These are phyloP conservation scores for Cervus canadensis DNA, from an alignment of 2,113 vertebrate species.

Conservation along the genomic window DNA sequence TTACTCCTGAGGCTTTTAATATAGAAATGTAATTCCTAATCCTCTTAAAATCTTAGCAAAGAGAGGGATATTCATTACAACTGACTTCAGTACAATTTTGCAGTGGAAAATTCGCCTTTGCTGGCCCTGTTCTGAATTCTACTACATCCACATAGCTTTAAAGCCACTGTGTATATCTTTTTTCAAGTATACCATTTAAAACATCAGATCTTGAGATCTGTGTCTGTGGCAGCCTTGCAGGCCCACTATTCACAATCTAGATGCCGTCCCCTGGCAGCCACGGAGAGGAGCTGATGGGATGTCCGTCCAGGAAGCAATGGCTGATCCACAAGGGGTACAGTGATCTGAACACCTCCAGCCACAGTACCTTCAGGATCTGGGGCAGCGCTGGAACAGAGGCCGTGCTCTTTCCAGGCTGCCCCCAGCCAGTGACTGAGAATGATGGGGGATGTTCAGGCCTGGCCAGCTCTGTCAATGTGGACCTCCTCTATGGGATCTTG, in stretches of 20 bases:
- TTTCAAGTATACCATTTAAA: not conserved
- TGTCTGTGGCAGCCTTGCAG: not conserved
- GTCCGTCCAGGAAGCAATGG: not conserved
- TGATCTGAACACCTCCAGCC: not conserved
- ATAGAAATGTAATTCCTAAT: slow-evolving; percentile 8
- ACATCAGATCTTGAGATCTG: not conserved
- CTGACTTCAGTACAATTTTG: not conserved
- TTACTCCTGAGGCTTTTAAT: slow-evolving; percentile 26
- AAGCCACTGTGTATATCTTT: not conserved
- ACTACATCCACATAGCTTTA: not conserved
- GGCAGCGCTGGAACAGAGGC: not conserved
- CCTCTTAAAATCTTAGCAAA: slow-evolving; percentile 9
- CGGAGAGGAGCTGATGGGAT: not conserved
- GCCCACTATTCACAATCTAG: not conserved
- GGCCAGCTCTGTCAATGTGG: not conserved
- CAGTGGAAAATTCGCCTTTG: not conserved
- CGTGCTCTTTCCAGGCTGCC: not conserved
- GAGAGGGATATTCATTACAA: not conserved
- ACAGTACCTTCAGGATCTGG: not conserved
- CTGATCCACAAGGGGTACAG: not conserved
- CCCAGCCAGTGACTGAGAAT: not conserved
- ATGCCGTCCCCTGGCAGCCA: not conserved
- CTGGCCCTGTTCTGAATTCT: not conserved
- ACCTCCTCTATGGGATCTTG: not conserved
- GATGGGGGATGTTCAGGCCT: not conserved